These are phyloP conservation scores for Antigone vipio DNA, from an alignment of 2,113 vertebrate genomes.

Conservation along the genomic window DNA sequence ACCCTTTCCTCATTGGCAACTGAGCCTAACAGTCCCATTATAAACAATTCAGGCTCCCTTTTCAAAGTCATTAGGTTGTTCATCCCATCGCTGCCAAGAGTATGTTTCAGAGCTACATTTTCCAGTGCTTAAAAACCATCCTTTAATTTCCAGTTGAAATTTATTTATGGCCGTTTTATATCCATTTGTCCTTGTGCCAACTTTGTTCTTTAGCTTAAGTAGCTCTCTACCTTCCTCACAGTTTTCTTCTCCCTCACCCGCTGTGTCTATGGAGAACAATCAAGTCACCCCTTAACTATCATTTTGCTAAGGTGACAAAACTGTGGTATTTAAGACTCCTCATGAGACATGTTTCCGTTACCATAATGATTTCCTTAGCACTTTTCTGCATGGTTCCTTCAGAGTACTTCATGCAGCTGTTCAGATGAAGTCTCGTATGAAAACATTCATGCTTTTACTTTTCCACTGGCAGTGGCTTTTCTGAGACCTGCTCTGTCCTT, in stretches of 20 bases:
- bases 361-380: not conserved
- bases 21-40: not conserved
- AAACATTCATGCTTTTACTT: not conserved
- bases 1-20: not conserved
- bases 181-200: conserved; percentile 18
- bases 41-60: not conserved
- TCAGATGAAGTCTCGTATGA: not conserved
- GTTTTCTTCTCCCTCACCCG: not conserved
- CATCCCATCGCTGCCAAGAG: not conserved
- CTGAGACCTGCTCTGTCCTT: not conserved
- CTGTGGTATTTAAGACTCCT: not conserved
- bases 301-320: not conserved
- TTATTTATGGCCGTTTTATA: conserved; percentile 28
- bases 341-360: not conserved
- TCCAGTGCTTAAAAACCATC: conserved; percentile 8
- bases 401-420: not conserved
- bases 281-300: not conserved
- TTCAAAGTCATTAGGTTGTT: conserved; percentile 14
- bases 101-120: conserved; percentile 27
- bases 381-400: not conserved
- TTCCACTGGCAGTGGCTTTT: not conserved
- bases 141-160: conserved; percentile 29
- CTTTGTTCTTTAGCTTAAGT: conserved; percentile 1
- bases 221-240: not conserved
- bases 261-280: not conserved